Base-by-base conservation (phyloP, 2,888 invertebrate genomes). In the Erebia ligea region DNA sequence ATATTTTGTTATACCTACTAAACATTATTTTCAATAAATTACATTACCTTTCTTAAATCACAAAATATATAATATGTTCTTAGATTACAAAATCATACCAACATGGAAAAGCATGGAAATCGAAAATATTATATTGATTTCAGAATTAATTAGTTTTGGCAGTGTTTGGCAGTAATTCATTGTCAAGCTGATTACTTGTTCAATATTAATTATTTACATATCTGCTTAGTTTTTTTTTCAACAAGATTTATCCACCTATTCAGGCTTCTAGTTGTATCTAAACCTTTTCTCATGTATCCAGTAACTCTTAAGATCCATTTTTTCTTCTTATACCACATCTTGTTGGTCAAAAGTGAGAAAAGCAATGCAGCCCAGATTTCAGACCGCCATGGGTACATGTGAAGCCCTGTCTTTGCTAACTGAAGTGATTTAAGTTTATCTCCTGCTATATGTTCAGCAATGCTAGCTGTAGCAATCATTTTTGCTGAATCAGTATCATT, bases 351-450 rank as follows among this genome's bases (percentile, higher is more conserved):
- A 50, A 91, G 75, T 25, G 88, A 86, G 75, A 89, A 85, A 54
- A 95, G 85, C 62, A 96, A 86, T 69, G 95, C 94, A 17, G 95
- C 94, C 96, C 97, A 97, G 77, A 96, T 95, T 82, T 96, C 95
- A 64, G 94, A 86, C 76, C 95, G 94, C 77, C 94, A 94, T n/a
- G 98, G 98, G 85, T 96, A 95, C 81, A 95, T 93, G 83, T 96
- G 96, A 56, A 97, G 93, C 3, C 97, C 96, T 80, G 95, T 95
- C 86, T 97, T 96, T 34, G 96, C 96, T 62, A 95, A 90, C 77
- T 93, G 86, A 19, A 95, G 84, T 21, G 95, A 95, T 73, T 91
- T 88, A 15, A 81, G 79, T 62, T 81, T 78, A 77, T 94, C 87
- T 34, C 94, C 94, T 34, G 91, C 88, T 57, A 94, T 84, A 63